Percentiles rank a stretch among this genome's conserved stretches.
These are phyloP conservation scores for Canis aureus DNA, from an alignment of 2,113 vertebrate species.

Conservation along the genomic window DNA sequence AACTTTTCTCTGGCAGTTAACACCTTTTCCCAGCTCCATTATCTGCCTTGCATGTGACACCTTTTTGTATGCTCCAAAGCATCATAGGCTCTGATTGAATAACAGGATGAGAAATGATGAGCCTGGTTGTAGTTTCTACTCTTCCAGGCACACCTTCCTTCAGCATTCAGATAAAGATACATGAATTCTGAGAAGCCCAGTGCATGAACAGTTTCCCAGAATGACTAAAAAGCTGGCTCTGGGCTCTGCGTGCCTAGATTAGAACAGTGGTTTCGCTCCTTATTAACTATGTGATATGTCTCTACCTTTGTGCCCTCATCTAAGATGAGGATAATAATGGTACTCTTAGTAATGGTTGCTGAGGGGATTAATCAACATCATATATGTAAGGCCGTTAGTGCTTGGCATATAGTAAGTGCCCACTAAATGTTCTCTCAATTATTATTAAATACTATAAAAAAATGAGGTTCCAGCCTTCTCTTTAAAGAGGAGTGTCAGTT, in stretches of 20 bases:
- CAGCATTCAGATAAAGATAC: not conserved
- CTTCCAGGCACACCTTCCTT: not conserved
- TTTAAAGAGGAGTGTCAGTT: not conserved
- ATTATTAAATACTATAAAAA: conserved; percentile 6
- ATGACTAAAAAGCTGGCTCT: not conserved
- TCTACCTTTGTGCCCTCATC: not conserved
- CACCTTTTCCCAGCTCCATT: not conserved
- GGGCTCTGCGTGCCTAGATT: not conserved
- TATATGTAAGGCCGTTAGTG: not conserved
- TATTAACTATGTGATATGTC: not conserved
- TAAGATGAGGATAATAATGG: not conserved
- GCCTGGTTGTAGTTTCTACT: not conserved
- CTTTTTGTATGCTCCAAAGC: not conserved
- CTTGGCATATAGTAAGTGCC: not conserved
- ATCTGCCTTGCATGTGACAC: too few species aligned
- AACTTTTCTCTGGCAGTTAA: not conserved
- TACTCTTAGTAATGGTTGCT: not conserved
- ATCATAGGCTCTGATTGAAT: not conserved
- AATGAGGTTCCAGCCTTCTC: not conserved
- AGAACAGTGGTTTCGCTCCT: not conserved
- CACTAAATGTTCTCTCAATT: not conserved
- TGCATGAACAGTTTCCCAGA: not conserved
- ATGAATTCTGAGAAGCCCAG: not conserved
- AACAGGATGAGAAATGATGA: not conserved
- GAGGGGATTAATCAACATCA: conserved; percentile 18